Conservation (phyloP, 2,113 vertebrate genomes). For the Anhinga anhinga region DNA sequence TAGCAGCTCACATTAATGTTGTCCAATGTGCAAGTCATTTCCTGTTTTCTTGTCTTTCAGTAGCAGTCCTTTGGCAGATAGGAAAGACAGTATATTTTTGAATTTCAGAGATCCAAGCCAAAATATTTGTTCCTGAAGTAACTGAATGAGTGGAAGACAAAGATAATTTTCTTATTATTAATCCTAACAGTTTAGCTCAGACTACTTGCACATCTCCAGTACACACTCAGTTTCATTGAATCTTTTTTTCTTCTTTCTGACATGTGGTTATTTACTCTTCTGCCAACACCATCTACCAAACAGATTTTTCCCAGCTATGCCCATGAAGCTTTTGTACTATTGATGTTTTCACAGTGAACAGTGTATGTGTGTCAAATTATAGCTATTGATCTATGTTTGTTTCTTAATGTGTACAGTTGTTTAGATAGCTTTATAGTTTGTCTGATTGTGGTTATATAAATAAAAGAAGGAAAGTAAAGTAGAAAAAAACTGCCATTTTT, state of each 20-base stretch:
- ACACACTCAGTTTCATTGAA: conserved; percentile 57
- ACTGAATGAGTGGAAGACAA: conserved; percentile 70
- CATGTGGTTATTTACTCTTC: conserved; percentile 75
- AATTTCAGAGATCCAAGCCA: conserved; percentile 50
- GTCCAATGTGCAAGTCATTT: conserved; percentile 41
- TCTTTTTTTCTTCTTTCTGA: conserved; percentile 45
- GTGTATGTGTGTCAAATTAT: conserved; percentile 72
- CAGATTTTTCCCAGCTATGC: conserved; percentile 65
- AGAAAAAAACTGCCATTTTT: conserved; percentile 7
- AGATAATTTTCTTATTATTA: conserved; percentile 75
- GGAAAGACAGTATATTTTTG: conserved; percentile 31
- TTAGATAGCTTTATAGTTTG: conserved; percentile 66
- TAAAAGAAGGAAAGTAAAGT: conserved; percentile 42
- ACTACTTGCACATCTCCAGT: conserved; percentile 62
- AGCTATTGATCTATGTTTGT: conserved; percentile 75
- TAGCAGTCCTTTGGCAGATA: conserved; percentile 39
- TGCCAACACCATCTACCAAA: conserved; percentile 63
- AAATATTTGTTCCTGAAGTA: conserved; percentile 68
- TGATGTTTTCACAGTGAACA: conserved; percentile 73
- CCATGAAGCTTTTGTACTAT: conserved; percentile 71
- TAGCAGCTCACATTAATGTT: conserved; percentile 46
- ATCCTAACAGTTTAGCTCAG: conserved; percentile 61
- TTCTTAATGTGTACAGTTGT: conserved; percentile 69
- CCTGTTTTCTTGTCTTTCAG: conserved; percentile 26
- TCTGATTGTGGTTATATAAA: conserved; percentile 61